Evolutionary conservation across 1,140 invertebrate genomes (phyloP).

Genomic region (Atta texana): DNA sequence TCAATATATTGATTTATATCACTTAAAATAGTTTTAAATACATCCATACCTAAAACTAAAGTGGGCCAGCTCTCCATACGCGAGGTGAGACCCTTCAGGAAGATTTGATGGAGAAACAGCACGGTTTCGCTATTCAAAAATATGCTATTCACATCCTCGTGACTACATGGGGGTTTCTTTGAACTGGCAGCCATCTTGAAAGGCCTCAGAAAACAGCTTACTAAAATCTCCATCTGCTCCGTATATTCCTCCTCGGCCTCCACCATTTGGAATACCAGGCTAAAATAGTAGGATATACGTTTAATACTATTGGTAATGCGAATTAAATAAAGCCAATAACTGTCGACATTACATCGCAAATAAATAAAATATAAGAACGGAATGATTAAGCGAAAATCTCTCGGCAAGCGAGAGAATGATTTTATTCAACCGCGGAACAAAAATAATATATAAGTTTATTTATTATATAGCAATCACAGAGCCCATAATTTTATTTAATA

Average conservation of each 20-base stretch:
- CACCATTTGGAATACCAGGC: conserved; percentile 96
- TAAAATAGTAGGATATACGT: conserved; percentile 77
- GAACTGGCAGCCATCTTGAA: conserved; percentile 98
- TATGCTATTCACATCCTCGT: conserved; percentile 98
- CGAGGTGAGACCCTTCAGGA: conserved; percentile 96
- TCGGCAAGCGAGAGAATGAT: neutral
- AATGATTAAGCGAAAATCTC: conserved; percentile 19
- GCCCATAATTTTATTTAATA: conserved; percentile 9
- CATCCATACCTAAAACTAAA: conserved; percentile 91
- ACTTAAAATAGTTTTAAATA: neutral
- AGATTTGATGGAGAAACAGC: conserved; percentile 97
- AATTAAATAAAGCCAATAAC: conserved; percentile 43
- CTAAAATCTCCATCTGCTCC: conserved; percentile 95
- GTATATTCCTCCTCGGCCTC: conserved; percentile 97
- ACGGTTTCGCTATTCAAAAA: conserved; percentile 98
- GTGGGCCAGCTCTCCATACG: conserved; percentile 97
- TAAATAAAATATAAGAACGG: neutral
- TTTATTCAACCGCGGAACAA: neutral
- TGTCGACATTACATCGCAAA: conserved; percentile 11
- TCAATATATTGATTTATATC: neutral
- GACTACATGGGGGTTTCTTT: conserved; percentile 96
- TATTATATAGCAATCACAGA: neutral
- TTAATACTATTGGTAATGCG: neutral
- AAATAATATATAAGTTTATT: neutral
- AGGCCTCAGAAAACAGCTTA: conserved; percentile 96